Conservation (phyloP, 2,797 vertebrate genomes). For the Clamator glandarius region DNA sequence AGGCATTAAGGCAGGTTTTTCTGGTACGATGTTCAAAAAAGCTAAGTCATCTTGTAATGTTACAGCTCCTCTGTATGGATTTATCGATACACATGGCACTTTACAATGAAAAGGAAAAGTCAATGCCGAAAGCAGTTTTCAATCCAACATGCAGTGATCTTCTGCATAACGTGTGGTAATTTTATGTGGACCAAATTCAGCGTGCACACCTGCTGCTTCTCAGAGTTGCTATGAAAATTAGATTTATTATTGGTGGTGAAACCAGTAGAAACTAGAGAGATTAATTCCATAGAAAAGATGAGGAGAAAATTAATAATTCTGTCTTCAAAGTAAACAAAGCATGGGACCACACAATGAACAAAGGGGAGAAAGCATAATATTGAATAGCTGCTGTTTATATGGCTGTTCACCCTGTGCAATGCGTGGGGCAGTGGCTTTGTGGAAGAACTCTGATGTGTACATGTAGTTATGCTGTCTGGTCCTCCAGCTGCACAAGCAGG, state of each 20-base stretch:
- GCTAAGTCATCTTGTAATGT: neutral
- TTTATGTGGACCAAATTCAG: neutral
- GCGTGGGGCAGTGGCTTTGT: neutral
- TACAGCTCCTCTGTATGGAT: neutral
- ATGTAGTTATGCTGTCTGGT: neutral
- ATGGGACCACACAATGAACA: neutral
- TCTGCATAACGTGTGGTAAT: neutral
- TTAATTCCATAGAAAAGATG: neutral
- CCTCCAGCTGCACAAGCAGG: neutral
- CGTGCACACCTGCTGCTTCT: neutral
- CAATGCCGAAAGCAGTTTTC: neutral
- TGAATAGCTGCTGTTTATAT: neutral
- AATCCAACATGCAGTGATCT: neutral
- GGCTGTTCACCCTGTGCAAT: neutral
- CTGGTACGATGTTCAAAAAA: neutral
- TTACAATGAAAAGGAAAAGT: neutral
- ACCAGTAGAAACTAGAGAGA: neutral
- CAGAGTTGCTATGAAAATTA: neutral
- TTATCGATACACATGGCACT: neutral
- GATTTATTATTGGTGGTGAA: neutral
- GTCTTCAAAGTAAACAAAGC: neutral
- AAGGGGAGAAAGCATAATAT: neutral
- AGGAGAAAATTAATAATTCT: constrained; percentile 1
- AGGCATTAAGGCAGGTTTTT: neutral
- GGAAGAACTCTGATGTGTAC: rapidly evolving